phyloP scores from a whole-genome alignment of 1,140 invertebrate species.

The Drosophila sechellia region DNA sequence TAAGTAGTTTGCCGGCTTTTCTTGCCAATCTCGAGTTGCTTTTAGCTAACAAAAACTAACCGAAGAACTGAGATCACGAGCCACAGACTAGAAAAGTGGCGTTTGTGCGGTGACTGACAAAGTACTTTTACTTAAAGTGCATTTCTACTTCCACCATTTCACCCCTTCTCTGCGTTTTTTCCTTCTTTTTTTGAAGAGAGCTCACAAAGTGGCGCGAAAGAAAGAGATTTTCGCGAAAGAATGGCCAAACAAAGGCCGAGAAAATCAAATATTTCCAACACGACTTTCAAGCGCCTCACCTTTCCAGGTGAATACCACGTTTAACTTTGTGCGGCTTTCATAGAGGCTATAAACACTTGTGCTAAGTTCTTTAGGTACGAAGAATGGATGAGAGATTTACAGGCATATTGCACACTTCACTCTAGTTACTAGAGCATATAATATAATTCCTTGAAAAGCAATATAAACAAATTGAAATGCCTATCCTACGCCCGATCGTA shows the following conservation, averaged over 20 bases:
- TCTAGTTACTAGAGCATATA: no score
- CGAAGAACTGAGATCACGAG: constrained; percentile 44
- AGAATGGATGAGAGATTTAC: no score
- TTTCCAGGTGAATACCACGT: constrained; percentile 9
- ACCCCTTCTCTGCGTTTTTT: constrained; percentile 11
- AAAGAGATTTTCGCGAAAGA: constrained; percentile 30
- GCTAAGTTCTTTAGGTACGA: no score
- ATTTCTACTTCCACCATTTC: constrained; percentile 35
- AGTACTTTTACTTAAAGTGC: constrained; percentile 76
- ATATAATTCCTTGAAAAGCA: no score
- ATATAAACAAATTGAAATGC: no score
- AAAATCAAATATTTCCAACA: constrained; percentile 43
- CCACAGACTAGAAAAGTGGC: constrained; percentile 1
- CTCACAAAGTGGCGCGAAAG: constrained; percentile 6
- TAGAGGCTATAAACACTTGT: no score
- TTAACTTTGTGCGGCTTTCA: not conserved
- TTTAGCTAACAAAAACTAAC: constrained; percentile 56
- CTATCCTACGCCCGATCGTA: not conserved
- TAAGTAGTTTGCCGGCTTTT: constrained; percentile 45
- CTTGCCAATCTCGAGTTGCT: constrained; percentile 44
- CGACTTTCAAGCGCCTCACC: not conserved
- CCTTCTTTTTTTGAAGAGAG: constrained; percentile 10
- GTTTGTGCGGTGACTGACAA: constrained; percentile 40
- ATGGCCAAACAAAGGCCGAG: constrained; percentile 37
- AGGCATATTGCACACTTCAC: no score